Percentiles rank a stretch among this genome's conserved stretches.
phyloP scores from a whole-genome alignment of 2,797 vertebrate genomes.

The Danio tinwini region DNA sequence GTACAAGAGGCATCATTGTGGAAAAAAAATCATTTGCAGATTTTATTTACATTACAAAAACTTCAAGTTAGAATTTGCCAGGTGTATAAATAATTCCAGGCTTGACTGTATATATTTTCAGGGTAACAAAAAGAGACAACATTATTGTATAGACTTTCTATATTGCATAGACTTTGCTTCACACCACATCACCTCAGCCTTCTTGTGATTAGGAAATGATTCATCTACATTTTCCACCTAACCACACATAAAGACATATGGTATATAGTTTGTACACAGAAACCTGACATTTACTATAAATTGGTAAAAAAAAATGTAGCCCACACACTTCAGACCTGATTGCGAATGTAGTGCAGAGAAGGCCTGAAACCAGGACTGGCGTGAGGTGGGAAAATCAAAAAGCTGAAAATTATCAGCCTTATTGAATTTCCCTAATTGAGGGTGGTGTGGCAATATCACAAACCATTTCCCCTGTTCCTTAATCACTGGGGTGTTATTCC shows the following conservation, averaged over 20 bases:
- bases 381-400: constrained; percentile 56
- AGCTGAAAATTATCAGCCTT: constrained; percentile 58
- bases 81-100: too few relatives aligned
- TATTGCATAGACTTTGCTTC: constrained; percentile 20
- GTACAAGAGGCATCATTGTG: background rate
- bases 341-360: constrained; percentile 64
- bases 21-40: too few relatives aligned
- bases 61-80: too few relatives aligned
- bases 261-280: constrained; percentile 69
- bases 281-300: constrained; percentile 74
- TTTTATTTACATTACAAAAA: too few relatives aligned
- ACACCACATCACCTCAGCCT: constrained; percentile 63
- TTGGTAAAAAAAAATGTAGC: constrained; percentile 60
- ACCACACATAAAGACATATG: constrained; percentile 66
- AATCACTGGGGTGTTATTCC: constrained; percentile 35
- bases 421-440: constrained; percentile 30
- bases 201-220: constrained; percentile 65
- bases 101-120: constrained; percentile 10
- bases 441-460: constrained; percentile 46
- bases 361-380: constrained; percentile 70
- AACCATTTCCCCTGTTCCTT: constrained; percentile 36
- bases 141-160: constrained; percentile 29
- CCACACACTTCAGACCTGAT: constrained; percentile 64
- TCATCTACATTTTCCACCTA: constrained; percentile 60
- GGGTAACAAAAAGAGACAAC: constrained; percentile 40